Base-by-base conservation (phyloP, 2,888 invertebrate genomes). In the Torymus tubicola region DNA sequence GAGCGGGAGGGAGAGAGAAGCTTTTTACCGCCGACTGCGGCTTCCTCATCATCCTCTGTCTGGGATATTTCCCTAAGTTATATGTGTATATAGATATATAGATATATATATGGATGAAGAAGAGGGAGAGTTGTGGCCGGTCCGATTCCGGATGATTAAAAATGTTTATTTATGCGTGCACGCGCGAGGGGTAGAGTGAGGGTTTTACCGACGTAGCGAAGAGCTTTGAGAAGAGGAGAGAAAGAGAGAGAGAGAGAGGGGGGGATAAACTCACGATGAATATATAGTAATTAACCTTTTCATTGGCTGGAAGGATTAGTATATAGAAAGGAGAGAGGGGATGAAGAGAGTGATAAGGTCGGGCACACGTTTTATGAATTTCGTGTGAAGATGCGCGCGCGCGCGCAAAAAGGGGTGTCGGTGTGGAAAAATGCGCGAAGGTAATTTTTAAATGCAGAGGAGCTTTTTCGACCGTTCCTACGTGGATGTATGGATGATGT, bases 221-320 rank as follows among this genome's bases (percentile, higher is more conserved):
- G 21, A 10, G 42, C 78, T 79, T 73, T 68, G 61, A 68, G n/a
- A n/a, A n/a, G n/a, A n/a, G n/a, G n/a, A n/a, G n/a, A n/a, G n/a
- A n/a, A n/a, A n/a, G n/a, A n/a, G n/a, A 42, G 42, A 0, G 8
- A n/a, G 42, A 14, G 14, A 14, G 18, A 58, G 2, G 58, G 2
- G 60, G 50, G 57, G n/a, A 52, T 2, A 65, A 71, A 61, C 31
- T 53, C 12, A 67, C 57, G 13, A 50, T 74, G 64, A 53, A n/a
- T n/a, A 69, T 69, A 63, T 67, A 58, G 69, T 74, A 68, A 82
- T 81, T 72, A 82, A 79, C 82, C 82, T 81, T 85, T 85, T 84
- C 84, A 85, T 80, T 72, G 81, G 67, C 73, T 80, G 79, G 78
- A 69, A 69, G 61, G 18, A 52, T n/a, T n/a, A 64, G 2, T 12